Conservation (phyloP, 2,888 invertebrate genomes). For the Piscicola geometra region DNA sequence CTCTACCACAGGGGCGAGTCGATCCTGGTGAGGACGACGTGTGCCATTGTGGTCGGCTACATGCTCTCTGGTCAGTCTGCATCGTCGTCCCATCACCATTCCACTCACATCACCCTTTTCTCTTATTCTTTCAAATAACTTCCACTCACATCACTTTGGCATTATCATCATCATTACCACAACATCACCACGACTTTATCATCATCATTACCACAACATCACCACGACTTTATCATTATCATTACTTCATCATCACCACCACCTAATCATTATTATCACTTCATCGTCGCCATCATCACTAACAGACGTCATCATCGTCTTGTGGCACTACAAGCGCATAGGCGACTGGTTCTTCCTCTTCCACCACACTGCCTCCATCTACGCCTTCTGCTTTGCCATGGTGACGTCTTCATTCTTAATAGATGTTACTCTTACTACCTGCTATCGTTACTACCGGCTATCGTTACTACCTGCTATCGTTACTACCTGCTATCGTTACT, state of each 20-base stretch:
- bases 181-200: too few relatives aligned
- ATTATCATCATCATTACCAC: too few relatives aligned
- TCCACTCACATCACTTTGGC: too few relatives aligned
- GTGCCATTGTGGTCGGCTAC: conserved; percentile 53
- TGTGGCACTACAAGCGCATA: conserved; percentile 49
- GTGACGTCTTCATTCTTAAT: conserved; percentile 41
- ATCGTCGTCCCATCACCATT: too few relatives aligned
- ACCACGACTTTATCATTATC: not conserved
- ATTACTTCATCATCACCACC: not conserved
- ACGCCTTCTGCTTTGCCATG: conserved; percentile 53
- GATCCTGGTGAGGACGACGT: conserved; percentile 48
- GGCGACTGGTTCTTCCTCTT: conserved; percentile 51
- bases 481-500: too few relatives aligned
- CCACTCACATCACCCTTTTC: too few relatives aligned
- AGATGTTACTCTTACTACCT: too few relatives aligned
- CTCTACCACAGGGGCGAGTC: conserved; percentile 50
- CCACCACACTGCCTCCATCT: conserved; percentile 54
- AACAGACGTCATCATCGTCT: conserved; percentile 49
- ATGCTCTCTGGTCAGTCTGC: conserved; percentile 49
- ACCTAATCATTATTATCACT: not conserved
- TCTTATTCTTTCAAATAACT: too few relatives aligned
- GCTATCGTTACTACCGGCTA: too few relatives aligned
- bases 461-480: too few relatives aligned
- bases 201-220: too few relatives aligned
- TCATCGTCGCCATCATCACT: not conserved